Conservation (phyloP, 2,113 vertebrate genomes). For the Albula glossodonta region DNA sequence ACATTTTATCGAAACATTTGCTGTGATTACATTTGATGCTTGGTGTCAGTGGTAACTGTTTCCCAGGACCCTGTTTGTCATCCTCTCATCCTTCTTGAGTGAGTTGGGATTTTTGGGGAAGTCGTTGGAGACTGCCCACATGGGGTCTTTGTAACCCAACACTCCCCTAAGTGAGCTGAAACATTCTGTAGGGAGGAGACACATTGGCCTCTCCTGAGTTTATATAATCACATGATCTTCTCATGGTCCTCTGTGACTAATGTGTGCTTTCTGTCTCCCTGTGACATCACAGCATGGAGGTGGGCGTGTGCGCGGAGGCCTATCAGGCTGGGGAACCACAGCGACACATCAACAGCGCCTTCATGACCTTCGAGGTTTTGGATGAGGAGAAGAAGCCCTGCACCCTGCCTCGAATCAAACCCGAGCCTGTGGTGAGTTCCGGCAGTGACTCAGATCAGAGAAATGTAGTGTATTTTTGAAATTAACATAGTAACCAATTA, state of each 20-base stretch:
- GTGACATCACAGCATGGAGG: constrained; percentile 85
- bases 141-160: too few species aligned
- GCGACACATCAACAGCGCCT: constrained; percentile 94
- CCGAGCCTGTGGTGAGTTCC: constrained; percentile 80
- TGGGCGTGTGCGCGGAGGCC: constrained; percentile 91
- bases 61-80: background rate
- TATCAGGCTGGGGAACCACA: constrained; percentile 77
- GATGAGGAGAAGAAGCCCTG: constrained; percentile 73
- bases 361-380: constrained; percentile 94
- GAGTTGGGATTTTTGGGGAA: background rate
- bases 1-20: background rate
- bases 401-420: constrained; percentile 79
- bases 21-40: background rate
- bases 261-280: background rate
- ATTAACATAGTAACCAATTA: background rate
- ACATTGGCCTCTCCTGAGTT: background rate
- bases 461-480: background rate
- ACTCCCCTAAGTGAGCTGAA: background rate
- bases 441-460: background rate
- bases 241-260: background rate
- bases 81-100: background rate
- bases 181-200: background rate
- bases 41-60: background rate
- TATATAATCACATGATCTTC: background rate
- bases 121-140: background rate